A percentile compares a stretch with the other conserved stretches of the same genome.
Conservation (phyloP, 2,797 vertebrate genomes). For the Rhinichthys osculus region DNA sequence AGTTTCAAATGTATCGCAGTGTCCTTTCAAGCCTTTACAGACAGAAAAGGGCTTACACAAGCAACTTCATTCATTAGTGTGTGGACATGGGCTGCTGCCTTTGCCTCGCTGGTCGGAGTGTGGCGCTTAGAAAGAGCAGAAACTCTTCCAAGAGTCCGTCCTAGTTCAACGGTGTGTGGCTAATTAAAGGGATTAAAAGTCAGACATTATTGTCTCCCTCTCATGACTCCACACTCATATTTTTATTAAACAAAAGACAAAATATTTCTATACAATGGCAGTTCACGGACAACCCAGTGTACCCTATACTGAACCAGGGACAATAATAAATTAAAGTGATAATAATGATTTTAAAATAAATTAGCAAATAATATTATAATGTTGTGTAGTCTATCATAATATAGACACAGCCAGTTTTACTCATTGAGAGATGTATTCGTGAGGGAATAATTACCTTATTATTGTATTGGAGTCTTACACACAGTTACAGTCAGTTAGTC, state of each 20-base stretch:
- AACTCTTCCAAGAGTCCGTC: background rate
- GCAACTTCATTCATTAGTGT: conserved; percentile 38
- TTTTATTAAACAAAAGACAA: background rate
- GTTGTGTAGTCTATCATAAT: no score
- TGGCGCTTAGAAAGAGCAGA: background rate
- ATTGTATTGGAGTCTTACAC: no score
- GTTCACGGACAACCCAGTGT: background rate
- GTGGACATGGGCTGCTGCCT: conserved; percentile 14
- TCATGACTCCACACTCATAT: background rate
- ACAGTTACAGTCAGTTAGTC: no score
- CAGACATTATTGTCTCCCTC: background rate
- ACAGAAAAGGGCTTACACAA: conserved; percentile 38
- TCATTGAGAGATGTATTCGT: no score
- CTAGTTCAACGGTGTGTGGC: background rate
- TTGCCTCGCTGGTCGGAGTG: background rate
- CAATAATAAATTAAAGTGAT: no score
- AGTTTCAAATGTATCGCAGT: conserved; percentile 25
- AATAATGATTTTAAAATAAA: no score
- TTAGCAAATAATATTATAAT: no score
- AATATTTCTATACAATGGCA: background rate
- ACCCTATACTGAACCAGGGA: no score
- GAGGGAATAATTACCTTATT: no score
- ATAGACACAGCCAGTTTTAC: no score
- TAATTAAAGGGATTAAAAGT: background rate
- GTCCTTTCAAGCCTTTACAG: conserved; percentile 24